A percentile compares a stretch with the other conserved stretches of the same genome.
These are phyloP conservation scores for Tetramorium simillimum DNA, from an alignment of 1,140 invertebrate genomes.

Conservation along the genomic window DNA sequence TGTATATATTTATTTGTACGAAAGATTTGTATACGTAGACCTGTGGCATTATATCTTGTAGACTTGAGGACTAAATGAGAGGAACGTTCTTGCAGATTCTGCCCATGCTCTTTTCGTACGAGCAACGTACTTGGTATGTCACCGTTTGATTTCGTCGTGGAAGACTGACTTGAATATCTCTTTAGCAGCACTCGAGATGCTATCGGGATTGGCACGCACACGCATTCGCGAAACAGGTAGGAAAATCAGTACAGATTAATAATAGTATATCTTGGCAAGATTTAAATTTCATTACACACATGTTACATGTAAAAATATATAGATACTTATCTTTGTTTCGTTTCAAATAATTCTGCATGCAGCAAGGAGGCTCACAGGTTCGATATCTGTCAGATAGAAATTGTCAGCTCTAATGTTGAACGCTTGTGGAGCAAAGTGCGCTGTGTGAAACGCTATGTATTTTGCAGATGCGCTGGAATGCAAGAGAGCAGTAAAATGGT, in stretches of 20 bases:
- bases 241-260: slow-evolving; percentile 78
- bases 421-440: neutral
- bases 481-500: slow-evolving; percentile 98
- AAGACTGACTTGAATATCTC: slow-evolving; percentile 98
- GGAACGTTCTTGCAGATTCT: slow-evolving; percentile 88
- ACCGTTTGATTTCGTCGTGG: slow-evolving; percentile 97
- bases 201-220: slow-evolving; percentile 95
- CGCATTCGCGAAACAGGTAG: slow-evolving; percentile 94
- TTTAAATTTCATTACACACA: neutral
- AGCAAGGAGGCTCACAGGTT: slow-evolving; percentile 85
- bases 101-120: slow-evolving; percentile 95
- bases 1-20: neutral
- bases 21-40: neutral
- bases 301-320: slow-evolving; percentile 27
- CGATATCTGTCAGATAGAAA: slow-evolving; percentile 45
- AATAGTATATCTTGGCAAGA: neutral
- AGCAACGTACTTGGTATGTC: slow-evolving; percentile 97
- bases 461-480: slow-evolving; percentile 92
- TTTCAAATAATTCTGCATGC: slow-evolving; percentile 72
- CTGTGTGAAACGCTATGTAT: slow-evolving; percentile 36
- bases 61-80: slow-evolving; percentile 7
- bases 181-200: slow-evolving; percentile 95
- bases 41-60: neutral
- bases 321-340: slow-evolving; percentile 3
- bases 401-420: slow-evolving; percentile 13